phyloP scores from a whole-genome alignment of 2,888 invertebrate genomes.

The Leptodirus hochenwartii region DNA sequence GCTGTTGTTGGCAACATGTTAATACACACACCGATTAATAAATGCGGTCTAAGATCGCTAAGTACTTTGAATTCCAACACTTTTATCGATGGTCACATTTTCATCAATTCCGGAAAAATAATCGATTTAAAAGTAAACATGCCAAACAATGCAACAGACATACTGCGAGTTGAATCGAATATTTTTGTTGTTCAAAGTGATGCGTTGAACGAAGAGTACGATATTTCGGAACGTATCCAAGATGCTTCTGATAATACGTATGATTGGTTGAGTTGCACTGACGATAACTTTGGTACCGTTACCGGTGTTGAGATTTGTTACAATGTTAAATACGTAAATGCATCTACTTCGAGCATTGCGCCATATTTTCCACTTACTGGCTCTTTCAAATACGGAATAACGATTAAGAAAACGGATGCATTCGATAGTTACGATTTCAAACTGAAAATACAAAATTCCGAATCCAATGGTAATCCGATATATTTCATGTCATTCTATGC shows the following conservation, averaged over 20 bases:
- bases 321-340: slow-evolving; percentile 14
- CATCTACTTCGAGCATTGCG: slow-evolving; percentile 10
- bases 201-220: slow-evolving; percentile 5
- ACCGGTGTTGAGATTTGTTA: slow-evolving; percentile 14
- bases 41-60: slow-evolving; percentile 13
- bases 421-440: slow-evolving; percentile 14
- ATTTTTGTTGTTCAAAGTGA: slow-evolving; percentile 11
- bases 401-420: slow-evolving; percentile 13
- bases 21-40: slow-evolving; percentile 11
- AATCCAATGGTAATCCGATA: slow-evolving; percentile 9
- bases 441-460: slow-evolving; percentile 10
- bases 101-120: slow-evolving; percentile 13
- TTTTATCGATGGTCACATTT: slow-evolving; percentile 14
- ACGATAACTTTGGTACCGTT: slow-evolving; percentile 11
- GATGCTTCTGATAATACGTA: slow-evolving; percentile 12
- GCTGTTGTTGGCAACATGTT: slow-evolving; percentile 14
- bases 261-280: slow-evolving; percentile 12
- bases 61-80: slow-evolving; percentile 14
- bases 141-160: slow-evolving; percentile 15
- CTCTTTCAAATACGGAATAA: slow-evolving; percentile 13
- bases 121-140: slow-evolving; percentile 15
- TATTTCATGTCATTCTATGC: slow-evolving; percentile 12
- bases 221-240: too few species aligned
- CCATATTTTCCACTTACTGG: slow-evolving; percentile 16
- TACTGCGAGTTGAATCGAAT: slow-evolving; percentile 14